These are phyloP conservation scores for Drosophila setosimentum DNA, from an alignment of 2,888 invertebrate genomes.

Conservation along the genomic window DNA sequence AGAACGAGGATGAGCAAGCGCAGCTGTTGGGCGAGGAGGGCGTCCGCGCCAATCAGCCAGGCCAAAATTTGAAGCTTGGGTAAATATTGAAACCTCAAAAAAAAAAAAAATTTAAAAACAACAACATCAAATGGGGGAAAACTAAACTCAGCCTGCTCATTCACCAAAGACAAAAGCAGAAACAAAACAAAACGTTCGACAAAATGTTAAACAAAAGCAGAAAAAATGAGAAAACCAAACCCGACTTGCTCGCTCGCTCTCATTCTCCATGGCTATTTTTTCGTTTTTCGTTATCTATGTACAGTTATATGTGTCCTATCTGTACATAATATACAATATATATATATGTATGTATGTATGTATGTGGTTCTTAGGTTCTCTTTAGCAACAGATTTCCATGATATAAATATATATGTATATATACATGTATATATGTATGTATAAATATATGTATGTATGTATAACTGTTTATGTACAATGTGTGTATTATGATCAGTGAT, in stretches of 20 bases:
- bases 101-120: constrained; percentile 38
- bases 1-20: constrained; percentile 97
- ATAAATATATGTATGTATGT: constrained; percentile 16
- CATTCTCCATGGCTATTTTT: constrained; percentile 54
- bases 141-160: constrained; percentile 71
- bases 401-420: background rate
- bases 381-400: constrained; percentile 7
- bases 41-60: constrained; percentile 91
- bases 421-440: constrained; percentile 19
- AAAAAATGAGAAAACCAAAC: constrained; percentile 31
- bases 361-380: constrained; percentile 28
- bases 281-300: constrained; percentile 45
- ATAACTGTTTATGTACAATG: constrained; percentile 5
- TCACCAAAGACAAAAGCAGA: constrained; percentile 32
- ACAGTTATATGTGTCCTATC: constrained; percentile 28
- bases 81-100: constrained; percentile 87
- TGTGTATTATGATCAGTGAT: constrained; percentile 34
- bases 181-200: constrained; percentile 13
- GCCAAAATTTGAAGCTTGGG: constrained; percentile 99
- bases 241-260: constrained; percentile 70
- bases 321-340: constrained; percentile 8
- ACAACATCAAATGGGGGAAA: constrained; percentile 58
- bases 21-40: constrained; percentile 98
- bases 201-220: constrained; percentile 27
- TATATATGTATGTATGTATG: constrained; percentile 28